Conservation (phyloP, 2,797 vertebrate genomes). For the Urosaurus nigricauda region DNA sequence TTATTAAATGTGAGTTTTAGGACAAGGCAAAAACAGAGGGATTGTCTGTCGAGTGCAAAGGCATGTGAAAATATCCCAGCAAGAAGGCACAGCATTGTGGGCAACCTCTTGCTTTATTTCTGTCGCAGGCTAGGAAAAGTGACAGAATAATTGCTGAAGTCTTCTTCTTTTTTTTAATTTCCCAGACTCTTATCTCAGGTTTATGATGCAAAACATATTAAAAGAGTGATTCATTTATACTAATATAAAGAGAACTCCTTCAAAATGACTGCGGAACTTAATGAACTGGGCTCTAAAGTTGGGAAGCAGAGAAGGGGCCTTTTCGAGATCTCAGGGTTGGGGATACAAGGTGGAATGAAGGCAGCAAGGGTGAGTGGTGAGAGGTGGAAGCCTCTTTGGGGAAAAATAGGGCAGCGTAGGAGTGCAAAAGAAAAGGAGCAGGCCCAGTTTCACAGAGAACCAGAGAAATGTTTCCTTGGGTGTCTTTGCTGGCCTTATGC, state of each 20-base stretch:
- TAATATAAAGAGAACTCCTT: constrained; percentile 38
- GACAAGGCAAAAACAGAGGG: neutral
- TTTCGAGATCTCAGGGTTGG: rapidly evolving
- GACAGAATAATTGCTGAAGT: constrained; percentile 14
- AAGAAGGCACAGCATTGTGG: neutral
- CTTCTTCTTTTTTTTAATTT: neutral
- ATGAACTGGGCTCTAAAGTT: rapidly evolving
- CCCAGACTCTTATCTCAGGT: constrained; percentile 39
- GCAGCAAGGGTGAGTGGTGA: neutral
- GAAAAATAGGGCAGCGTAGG: rapidly evolving
- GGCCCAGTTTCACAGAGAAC: neutral
- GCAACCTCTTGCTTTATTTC: neutral
- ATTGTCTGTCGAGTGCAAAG: neutral
- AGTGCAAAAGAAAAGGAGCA: neutral
- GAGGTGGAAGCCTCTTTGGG: neutral
- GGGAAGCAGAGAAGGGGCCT: neutral
- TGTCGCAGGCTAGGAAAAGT: neutral
- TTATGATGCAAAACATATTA: constrained; percentile 63
- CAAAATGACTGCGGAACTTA: neutral
- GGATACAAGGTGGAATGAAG: rapidly evolving
- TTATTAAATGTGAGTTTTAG: neutral
- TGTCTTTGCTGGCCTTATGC: neutral
- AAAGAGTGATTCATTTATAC: constrained; percentile 60
- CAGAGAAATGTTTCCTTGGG: constrained; percentile 17
- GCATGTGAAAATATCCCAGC: neutral